These are phyloP conservation scores for Manis crassicaudata DNA, from an alignment of 2,797 vertebrate species.

Conservation along the genomic window DNA sequence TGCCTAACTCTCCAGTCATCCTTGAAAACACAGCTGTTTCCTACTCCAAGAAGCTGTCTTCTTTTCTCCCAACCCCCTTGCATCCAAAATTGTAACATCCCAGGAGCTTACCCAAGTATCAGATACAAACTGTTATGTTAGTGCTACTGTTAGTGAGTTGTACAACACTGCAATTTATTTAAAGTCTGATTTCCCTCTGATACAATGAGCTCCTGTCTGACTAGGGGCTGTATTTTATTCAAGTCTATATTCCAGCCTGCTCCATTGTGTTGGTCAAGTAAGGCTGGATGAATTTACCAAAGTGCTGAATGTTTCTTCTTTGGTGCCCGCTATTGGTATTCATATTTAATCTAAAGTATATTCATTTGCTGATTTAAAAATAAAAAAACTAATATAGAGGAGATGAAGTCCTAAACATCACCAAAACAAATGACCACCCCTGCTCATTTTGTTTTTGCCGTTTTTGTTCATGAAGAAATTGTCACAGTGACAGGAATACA, in stretches of 20 bases:
- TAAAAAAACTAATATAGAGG: not conserved
- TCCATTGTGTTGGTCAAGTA: not conserved
- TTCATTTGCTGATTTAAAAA: not conserved
- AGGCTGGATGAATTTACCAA: not conserved
- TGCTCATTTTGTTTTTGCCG: not conserved
- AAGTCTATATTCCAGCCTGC: not conserved
- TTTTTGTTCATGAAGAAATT: conserved; percentile 14
- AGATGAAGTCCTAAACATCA: not conserved
- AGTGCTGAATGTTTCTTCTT: not conserved
- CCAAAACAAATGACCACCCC: not conserved
- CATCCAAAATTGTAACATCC: not conserved
- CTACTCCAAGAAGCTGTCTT: not conserved
- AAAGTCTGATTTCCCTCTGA: not conserved
- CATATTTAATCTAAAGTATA: not conserved
- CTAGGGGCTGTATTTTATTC: not conserved
- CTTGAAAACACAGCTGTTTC: conserved; percentile 19
- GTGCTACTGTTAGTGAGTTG: not conserved
- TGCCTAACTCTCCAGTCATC: not conserved
- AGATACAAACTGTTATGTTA: not conserved
- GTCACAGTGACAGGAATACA: not conserved
- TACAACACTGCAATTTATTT: not conserved
- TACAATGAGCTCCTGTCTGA: not conserved
- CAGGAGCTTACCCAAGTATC: not conserved
- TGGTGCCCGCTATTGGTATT: not conserved
- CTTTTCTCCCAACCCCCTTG: not conserved